Conservation (phyloP, 2,113 vertebrate species). For the Phrynocephalus versicolor region DNA sequence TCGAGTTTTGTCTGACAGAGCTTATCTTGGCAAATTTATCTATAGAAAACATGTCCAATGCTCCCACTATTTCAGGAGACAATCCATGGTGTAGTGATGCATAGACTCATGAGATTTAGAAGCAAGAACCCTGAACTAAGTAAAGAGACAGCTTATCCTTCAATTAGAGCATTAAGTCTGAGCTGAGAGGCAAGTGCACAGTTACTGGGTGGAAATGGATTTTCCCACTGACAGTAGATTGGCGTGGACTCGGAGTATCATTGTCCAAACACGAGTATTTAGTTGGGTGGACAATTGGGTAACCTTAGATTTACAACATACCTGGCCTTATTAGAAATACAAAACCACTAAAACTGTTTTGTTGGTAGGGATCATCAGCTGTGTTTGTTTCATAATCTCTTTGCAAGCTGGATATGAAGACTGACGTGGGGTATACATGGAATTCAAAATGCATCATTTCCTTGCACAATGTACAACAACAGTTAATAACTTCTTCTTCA, state of each 20-base stretch:
- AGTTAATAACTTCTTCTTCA: too few species aligned
- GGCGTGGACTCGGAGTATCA: background rate
- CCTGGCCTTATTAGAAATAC: background rate
- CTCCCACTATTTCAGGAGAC: background rate
- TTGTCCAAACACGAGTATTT: background rate
- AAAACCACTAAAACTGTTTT: background rate
- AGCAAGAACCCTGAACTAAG: background rate
- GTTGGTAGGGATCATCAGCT: background rate
- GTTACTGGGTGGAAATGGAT: background rate
- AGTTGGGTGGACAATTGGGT: background rate
- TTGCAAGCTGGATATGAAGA: background rate
- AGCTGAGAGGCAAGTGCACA: too few species aligned
- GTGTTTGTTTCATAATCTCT: background rate
- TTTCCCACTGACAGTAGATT: background rate
- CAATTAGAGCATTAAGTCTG: too few species aligned
- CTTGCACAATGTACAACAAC: too few species aligned
- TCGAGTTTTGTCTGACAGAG: too few species aligned
- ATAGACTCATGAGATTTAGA: background rate
- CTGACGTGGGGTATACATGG: too few species aligned
- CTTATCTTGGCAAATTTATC: background rate
- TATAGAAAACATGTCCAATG: background rate
- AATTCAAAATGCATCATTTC: too few species aligned
- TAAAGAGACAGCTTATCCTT: too few species aligned
- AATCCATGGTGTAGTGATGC: background rate
- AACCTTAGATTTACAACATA: background rate